These are phyloP conservation scores for Aphelenchoides bicaudatus DNA, from an alignment of 2,888 invertebrate genomes.

Conservation along the genomic window DNA sequence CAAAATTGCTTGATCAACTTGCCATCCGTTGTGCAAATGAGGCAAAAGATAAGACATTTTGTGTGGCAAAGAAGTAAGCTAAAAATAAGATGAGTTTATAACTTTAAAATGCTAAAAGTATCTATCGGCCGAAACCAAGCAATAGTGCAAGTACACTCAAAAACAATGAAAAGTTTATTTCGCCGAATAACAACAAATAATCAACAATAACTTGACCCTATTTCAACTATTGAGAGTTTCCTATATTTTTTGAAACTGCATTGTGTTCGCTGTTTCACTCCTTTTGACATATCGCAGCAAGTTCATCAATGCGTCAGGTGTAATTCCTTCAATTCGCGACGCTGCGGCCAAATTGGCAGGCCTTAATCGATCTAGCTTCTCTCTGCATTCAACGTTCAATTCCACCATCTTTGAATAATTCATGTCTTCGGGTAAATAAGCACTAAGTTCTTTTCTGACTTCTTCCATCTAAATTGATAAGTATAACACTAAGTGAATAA, in stretches of 20 bases:
- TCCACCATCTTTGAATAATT: constrained; percentile 61
- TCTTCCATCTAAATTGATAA: constrained; percentile 29
- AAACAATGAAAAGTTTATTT: too few relatives aligned
- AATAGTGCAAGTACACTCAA: too few relatives aligned
- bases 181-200: too few relatives aligned
- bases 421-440: constrained; percentile 44
- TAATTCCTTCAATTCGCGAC: constrained; percentile 48
- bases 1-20: constrained; percentile 96
- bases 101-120: too few relatives aligned
- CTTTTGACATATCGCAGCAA: constrained; percentile 27
- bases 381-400: constrained; percentile 69
- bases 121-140: too few relatives aligned
- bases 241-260: too few relatives aligned
- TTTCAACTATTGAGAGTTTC: too few relatives aligned
- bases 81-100: too few relatives aligned
- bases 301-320: constrained; percentile 44
- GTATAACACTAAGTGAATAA: background rate
- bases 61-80: too few relatives aligned
- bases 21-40: constrained; percentile 99
- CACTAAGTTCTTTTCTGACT: constrained; percentile 43
- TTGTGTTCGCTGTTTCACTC: too few relatives aligned
- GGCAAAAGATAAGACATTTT: constrained; percentile 99
- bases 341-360: constrained; percentile 59
- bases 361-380: constrained; percentile 50
- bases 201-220: too few relatives aligned